A percentile compares a stretch with the other conserved stretches of the same genome.
Conservation (phyloP, 1,140 invertebrate genomes). For the Brachionus sp. region DNA sequence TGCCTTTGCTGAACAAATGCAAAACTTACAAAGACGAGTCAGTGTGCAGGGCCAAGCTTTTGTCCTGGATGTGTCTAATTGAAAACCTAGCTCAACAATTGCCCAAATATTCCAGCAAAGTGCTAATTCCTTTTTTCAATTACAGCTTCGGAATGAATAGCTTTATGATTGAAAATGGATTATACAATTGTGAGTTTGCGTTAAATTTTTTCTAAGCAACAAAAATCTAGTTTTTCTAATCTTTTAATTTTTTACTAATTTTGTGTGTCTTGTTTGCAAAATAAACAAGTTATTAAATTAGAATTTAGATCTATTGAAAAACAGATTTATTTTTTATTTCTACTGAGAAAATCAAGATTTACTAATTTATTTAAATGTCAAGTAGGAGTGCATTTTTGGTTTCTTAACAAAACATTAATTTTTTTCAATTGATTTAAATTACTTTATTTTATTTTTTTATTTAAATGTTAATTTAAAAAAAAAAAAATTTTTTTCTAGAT, state of each 20-base stretch:
- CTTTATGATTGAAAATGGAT: not conserved
- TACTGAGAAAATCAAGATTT: not conserved
- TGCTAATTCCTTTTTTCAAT: constrained; percentile 35
- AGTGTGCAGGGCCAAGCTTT: not conserved
- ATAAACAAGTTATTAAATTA: not conserved
- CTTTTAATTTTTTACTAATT: not conserved
- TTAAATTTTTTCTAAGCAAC: no score
- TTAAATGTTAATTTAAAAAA: not conserved
- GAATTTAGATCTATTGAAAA: not conserved
- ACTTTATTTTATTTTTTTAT: not conserved
- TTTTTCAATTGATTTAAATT: not conserved
- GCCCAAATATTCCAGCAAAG: not conserved
- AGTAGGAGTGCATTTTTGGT: not conserved
- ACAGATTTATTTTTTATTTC: not conserved
- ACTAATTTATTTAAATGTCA: not conserved
- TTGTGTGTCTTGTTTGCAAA: not conserved
- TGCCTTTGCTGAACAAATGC: constrained; percentile 41
- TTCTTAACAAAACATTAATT: not conserved
- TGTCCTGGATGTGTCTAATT: constrained; percentile 30
- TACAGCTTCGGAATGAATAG: constrained; percentile 36
- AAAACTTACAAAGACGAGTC: constrained; percentile 29
- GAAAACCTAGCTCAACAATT: not conserved
- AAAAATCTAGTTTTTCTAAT: not conserved
- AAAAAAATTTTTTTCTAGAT: not conserved
- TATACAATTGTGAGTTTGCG: not conserved